Conservation (phyloP, 2,113 vertebrate genomes). For the Patagioenas fasciata region DNA sequence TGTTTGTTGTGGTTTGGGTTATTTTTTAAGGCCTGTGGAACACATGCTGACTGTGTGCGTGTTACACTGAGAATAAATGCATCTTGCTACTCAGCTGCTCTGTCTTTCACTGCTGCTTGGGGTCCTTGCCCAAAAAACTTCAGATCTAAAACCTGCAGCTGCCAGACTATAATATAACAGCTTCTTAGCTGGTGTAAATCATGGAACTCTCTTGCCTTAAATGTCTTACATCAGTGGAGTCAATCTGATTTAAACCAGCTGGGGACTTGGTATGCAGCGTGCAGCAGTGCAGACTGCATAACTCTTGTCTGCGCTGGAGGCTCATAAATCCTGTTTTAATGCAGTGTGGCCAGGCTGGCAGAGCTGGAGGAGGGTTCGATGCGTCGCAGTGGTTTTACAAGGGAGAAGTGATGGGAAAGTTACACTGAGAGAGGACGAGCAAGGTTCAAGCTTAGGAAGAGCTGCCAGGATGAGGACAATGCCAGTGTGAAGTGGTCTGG, state of each 20-base stretch:
- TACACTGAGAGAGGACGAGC: background rate
- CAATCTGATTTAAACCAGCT: constrained; percentile 65
- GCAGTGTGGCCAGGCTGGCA: background rate
- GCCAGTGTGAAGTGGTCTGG: background rate
- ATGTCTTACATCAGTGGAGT: constrained; percentile 54
- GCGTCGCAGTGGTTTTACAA: background rate
- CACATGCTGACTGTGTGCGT: background rate
- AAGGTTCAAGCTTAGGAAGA: background rate
- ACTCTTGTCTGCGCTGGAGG: constrained; percentile 17
- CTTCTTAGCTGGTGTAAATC: constrained; percentile 62
- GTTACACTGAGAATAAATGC: background rate
- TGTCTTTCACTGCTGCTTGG: background rate
- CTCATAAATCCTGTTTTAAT: constrained; percentile 40
- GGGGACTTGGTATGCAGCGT: constrained; percentile 41
- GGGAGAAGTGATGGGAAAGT: background rate
- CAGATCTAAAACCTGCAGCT: constrained; percentile 30
- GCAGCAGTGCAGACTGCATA: constrained; percentile 39
- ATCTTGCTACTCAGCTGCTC: background rate
- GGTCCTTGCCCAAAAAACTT: constrained; percentile 36
- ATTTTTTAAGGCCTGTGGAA: background rate
- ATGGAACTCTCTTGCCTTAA: constrained; percentile 35
- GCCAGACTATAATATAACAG: constrained; percentile 40
- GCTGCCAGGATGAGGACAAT: background rate
- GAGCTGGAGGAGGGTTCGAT: background rate
- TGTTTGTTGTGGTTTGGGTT: too few species aligned